Evolutionary conservation across 1,140 invertebrate genomes (phyloP).

Genomic region (Phthorimaea operculella): DNA sequence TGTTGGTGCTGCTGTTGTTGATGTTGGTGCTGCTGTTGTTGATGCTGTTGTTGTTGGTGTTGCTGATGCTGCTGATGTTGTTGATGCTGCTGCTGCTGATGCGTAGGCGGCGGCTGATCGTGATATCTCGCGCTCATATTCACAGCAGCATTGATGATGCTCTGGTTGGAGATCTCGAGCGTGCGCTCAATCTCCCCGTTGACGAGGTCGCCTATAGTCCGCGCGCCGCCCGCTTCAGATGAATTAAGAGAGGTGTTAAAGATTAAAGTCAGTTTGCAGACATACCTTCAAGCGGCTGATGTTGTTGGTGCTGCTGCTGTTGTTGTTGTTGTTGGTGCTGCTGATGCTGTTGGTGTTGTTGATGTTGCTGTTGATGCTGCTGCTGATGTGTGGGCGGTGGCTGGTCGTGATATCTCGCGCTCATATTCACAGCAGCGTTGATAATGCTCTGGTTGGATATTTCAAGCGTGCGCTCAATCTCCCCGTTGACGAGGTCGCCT

Average conservation of each 20-base stretch:
- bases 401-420: constrained; percentile 66
- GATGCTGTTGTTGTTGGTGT: too few relatives aligned
- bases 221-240: constrained; percentile 69
- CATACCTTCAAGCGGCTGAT: constrained; percentile 77
- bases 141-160: constrained; percentile 85
- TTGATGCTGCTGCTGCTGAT: constrained; percentile 39
- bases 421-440: constrained; percentile 88
- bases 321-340: constrained; percentile 22
- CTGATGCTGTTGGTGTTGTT: too few relatives aligned
- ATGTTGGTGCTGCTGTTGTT: constrained; percentile 13
- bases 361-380: too few relatives aligned
- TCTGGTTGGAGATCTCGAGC: constrained; percentile 87
- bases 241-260: too few relatives aligned
- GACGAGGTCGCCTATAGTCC: constrained; percentile 87
- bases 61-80: too few relatives aligned
- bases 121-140: constrained; percentile 78
- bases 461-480: constrained; percentile 87
- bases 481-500: constrained; percentile 87
- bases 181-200: constrained; percentile 91
- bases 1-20: too few relatives aligned
- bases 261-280: too few relatives aligned
- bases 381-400: constrained; percentile 26
- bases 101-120: constrained; percentile 40
- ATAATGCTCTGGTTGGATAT: constrained; percentile 88
- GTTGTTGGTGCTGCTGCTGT: neutral